Conservation (phyloP, 2,888 invertebrate genomes). For the Patella depressa region DNA sequence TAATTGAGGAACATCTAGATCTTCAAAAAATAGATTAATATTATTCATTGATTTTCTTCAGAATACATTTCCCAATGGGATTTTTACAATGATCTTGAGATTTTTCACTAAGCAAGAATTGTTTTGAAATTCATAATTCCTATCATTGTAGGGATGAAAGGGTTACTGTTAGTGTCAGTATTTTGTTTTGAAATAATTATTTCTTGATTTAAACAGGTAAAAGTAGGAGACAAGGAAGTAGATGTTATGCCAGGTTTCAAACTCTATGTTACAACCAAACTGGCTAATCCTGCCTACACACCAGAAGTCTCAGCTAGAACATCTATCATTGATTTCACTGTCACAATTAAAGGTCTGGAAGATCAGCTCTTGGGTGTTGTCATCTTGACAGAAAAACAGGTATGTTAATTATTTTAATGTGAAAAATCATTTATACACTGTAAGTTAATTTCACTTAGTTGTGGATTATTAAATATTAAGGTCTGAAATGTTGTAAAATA, state of each 20-base stretch:
- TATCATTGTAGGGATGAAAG: background rate
- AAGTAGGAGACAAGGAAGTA: slow-evolving; percentile 88
- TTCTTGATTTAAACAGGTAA: slow-evolving; percentile 55
- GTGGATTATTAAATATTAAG: too few species aligned
- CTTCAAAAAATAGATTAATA: too few species aligned
- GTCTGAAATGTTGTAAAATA: background rate
- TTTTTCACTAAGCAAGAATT: background rate
- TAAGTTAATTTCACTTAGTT: too few species aligned
- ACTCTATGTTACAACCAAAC: slow-evolving; percentile 95
- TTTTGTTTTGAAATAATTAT: background rate
- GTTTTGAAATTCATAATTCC: background rate
- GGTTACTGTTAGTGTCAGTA: too few species aligned
- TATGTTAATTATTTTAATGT: slow-evolving; percentile 34
- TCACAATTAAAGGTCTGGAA: slow-evolving; percentile 95
- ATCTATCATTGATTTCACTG: slow-evolving; percentile 97
- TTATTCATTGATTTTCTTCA: too few species aligned
- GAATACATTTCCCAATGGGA: too few species aligned
- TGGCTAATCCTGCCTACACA: slow-evolving; percentile 96
- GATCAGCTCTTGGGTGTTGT: slow-evolving; percentile 93
- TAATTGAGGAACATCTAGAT: too few species aligned
- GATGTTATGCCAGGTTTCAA: slow-evolving; percentile 96
- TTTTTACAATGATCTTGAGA: too few species aligned
- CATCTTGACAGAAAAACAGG: slow-evolving; percentile 93
- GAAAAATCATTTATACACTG: too few species aligned
- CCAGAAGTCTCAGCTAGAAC: slow-evolving; percentile 97